Evolutionary conservation across 2,888 invertebrate genomes (phyloP).

Genomic region (Dicranocentrus wangi): DNA sequence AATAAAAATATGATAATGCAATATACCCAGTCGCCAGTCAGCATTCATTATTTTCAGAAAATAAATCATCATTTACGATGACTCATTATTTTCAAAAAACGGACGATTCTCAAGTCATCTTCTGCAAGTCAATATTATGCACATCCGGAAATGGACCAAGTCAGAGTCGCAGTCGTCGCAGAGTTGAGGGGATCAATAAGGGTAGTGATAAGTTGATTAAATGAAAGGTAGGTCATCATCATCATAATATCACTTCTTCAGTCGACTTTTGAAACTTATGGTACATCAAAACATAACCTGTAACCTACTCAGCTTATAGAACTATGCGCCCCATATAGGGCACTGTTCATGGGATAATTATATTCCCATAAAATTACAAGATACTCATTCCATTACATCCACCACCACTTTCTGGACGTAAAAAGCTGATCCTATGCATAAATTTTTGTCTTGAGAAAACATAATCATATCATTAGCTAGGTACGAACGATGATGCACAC

Average conservation of each 20-base stretch:
- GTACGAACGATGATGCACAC: neutral
- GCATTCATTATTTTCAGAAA: neutral
- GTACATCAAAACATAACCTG: neutral
- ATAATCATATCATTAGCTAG: neutral
- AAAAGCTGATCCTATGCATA: neutral
- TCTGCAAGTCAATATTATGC: neutral
- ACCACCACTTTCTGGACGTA: constrained; percentile 19
- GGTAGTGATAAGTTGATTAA: constrained; percentile 37
- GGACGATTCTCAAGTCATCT: too few species aligned
- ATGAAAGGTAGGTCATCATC: constrained; percentile 43
- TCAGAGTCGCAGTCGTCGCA: neutral
- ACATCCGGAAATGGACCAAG: constrained; percentile 38
- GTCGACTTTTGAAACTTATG: too few species aligned
- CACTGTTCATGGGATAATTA: constrained; percentile 31
- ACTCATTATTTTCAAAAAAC: neutral
- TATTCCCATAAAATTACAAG: constrained; percentile 22
- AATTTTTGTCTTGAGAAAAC: constrained; percentile 26
- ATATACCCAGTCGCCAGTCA: neutral
- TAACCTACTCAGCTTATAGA: constrained; percentile 11
- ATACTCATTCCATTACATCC: neutral
- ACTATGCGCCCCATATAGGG: constrained; percentile 21
- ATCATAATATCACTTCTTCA: neutral
- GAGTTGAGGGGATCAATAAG: constrained; percentile 16
- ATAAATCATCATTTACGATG: constrained; percentile 6
- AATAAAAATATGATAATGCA: too few species aligned